Evolutionary conservation across 2,113 vertebrate species (phyloP).

Genomic region (Thamnophis sirtalis): DNA sequence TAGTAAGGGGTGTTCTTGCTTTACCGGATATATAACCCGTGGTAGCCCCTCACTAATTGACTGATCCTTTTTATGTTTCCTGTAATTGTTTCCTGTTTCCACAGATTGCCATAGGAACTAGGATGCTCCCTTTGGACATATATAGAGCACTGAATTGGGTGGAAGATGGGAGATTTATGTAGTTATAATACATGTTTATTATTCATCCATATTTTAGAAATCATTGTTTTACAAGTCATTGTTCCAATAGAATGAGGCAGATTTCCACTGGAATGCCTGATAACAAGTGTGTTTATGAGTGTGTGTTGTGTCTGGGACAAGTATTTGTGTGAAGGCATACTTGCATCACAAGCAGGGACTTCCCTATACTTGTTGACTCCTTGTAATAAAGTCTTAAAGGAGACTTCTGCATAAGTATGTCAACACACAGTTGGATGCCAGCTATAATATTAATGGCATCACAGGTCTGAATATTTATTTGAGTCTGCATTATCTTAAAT

Average conservation of each 20-base stretch:
- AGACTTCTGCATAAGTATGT: neutral
- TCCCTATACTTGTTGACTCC: neutral
- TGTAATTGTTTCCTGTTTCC: conserved; percentile 26
- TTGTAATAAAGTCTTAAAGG: neutral
- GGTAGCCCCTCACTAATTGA: neutral
- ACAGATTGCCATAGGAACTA: conserved; percentile 25
- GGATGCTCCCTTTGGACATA: conserved; percentile 4
- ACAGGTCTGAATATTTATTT: neutral
- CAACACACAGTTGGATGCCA: neutral
- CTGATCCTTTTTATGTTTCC: conserved; percentile 24
- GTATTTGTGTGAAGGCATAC: neutral
- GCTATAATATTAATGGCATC: neutral
- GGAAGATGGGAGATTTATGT: conserved; percentile 4
- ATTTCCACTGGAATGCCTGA: neutral
- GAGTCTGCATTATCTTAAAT: neutral
- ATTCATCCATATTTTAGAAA: neutral
- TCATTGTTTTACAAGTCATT: neutral
- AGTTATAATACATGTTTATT: neutral
- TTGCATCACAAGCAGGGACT: neutral
- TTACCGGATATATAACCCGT: conserved; percentile 13
- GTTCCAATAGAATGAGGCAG: neutral
- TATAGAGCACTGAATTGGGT: neutral
- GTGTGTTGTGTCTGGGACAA: neutral
- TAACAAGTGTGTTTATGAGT: neutral
- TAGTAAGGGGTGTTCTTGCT: neutral